Base-by-base conservation (phyloP, 53 echinoderm and acorn worm genomes). In the Echinarachnius parma region DNA sequence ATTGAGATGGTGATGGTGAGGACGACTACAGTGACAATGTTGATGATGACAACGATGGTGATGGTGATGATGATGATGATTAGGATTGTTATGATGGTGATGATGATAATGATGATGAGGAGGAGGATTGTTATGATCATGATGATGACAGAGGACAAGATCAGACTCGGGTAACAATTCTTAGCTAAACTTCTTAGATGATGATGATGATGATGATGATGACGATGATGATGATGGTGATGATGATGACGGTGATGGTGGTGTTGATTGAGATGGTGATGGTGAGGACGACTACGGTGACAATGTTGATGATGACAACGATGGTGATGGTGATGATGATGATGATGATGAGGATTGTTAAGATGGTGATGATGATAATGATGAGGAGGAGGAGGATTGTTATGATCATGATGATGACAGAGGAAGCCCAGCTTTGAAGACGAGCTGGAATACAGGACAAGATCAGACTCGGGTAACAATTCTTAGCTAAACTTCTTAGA, bases 51-150 rank as follows among this genome's bases (percentile, higher is more conserved):
- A 20, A 1, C 19, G 53, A 1, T 53, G 53, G 1, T 53, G 53
- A 1, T 53, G 53, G 19, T 53, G 53, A 53, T 53, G 53, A 53
- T 53, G 53, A 1, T 53, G 53, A 53, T 53, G 53, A 53, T 53
- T 14, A 1, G 0, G 53, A 53, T 53, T 14, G 19, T 53, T 14
- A n/a, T 53, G 16, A 53, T 53, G 53, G 19, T 1, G 53, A 53
- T 53, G 53, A 21, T 53, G 21, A 21, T 21, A 21, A 16, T 15
- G 45, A n/a, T n/a, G n/a, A n/a, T n/a, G n/a, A n/a, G n/a, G n/a
- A n/a, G n/a, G n/a, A n/a, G n/a, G n/a, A 42, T 42, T 7, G 13
- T 42, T 42, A 42, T 42, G 42, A 42, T 42, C 7, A 42, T 42
- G 7, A 42, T 42, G 42, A 42, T 14, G 42, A 42, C 13, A 42